Conservation (phyloP, 2,888 invertebrate genomes). For the Mongoloraphidia duomilia region DNA sequence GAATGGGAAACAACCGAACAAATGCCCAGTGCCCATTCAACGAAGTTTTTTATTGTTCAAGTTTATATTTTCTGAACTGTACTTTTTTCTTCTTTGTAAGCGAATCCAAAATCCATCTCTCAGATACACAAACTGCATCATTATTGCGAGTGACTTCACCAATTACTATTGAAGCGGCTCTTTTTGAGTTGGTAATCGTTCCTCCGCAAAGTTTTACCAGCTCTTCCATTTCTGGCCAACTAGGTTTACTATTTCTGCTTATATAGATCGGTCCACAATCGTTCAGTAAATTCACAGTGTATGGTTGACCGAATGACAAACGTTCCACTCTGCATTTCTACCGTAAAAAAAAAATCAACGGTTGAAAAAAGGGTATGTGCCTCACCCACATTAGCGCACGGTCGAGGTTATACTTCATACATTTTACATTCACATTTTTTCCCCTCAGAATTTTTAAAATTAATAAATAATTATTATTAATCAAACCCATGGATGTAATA, state of each 20-base stretch:
- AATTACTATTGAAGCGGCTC: constrained; percentile 38
- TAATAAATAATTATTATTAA: no score
- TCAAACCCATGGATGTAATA: no score
- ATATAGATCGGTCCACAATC: constrained; percentile 42
- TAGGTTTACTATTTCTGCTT: constrained; percentile 32
- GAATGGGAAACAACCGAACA: no score
- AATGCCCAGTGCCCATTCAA: no score
- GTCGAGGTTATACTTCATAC: no score
- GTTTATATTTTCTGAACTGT: constrained; percentile 30
- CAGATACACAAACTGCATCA: constrained; percentile 32
- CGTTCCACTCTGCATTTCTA: constrained; percentile 46
- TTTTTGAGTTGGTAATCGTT: constrained; percentile 29
- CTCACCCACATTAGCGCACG: no score
- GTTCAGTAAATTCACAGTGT: constrained; percentile 42
- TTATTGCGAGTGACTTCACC: constrained; percentile 27
- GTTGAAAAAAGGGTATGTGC: no score
- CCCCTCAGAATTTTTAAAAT: no score
- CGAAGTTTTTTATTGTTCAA: constrained; percentile 1
- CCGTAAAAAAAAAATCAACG: constrained; percentile 16
- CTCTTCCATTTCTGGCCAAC: constrained; percentile 38
- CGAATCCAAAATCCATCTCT: constrained; percentile 48
- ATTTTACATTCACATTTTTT: no score
- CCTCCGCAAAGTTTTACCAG: constrained; percentile 43
- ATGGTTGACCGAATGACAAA: constrained; percentile 42
- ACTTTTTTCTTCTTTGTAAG: constrained; percentile 39